phyloP scores from a whole-genome alignment of 2,888 invertebrate species.

The Tenthredo amoena region DNA sequence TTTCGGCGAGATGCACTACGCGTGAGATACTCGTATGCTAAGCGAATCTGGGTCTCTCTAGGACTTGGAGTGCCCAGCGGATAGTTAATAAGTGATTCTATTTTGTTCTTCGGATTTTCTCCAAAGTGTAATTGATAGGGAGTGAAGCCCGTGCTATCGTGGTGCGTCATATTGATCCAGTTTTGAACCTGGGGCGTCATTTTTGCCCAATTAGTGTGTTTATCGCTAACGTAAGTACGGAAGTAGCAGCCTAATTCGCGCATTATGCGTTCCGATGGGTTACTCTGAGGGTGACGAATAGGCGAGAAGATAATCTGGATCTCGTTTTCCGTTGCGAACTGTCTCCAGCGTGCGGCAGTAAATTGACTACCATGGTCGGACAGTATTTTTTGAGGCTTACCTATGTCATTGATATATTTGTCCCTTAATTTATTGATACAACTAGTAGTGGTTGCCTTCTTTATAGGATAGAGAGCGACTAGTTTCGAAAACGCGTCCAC shows the following conservation, averaged over 20 bases:
- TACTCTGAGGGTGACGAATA: conserved; percentile 57
- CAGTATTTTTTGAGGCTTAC: conserved; percentile 51
- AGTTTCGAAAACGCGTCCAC: conserved; percentile 63
- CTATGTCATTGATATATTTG: conserved; percentile 31
- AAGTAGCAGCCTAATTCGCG: conserved; percentile 50
- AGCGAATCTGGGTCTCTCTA: no score
- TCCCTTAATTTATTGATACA: conserved; percentile 48
- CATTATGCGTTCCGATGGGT: conserved; percentile 53
- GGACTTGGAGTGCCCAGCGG: neutral
- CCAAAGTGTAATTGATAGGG: neutral
- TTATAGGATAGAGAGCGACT: conserved; percentile 61
- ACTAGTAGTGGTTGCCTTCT: conserved; percentile 56
- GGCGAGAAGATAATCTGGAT: neutral
- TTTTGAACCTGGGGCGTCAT: neutral
- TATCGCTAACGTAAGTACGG: neutral
- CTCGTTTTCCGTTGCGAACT: neutral
- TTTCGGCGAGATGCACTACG: neutral
- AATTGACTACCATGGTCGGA: conserved; percentile 62
- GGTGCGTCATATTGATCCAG: neutral
- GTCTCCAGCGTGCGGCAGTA: conserved; percentile 55
- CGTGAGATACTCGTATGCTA: neutral
- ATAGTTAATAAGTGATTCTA: neutral
- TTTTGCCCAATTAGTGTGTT: no score
- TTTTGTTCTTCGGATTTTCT: neutral
- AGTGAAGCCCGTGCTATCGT: neutral